Percentiles rank a stretch among this genome's conserved stretches.
Evolutionary conservation across 2,888 invertebrate genomes (phyloP).

Genomic region (Drosophila ustulata): DNA sequence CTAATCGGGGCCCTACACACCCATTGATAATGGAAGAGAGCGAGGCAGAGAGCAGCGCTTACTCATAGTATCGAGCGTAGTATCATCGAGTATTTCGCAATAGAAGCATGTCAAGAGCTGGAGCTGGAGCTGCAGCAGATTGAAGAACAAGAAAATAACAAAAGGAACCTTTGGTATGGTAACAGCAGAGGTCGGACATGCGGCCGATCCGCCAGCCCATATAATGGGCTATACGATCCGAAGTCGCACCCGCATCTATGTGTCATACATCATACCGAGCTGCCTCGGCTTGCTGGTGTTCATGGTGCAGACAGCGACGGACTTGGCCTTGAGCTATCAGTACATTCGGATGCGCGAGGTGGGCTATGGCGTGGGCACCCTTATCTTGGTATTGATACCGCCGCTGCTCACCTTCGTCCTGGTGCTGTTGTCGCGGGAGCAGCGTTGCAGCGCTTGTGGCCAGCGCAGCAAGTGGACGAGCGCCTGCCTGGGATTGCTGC

Average conservation of each 20-base stretch:
- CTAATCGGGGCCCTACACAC: constrained; percentile 61
- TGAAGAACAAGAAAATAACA: not conserved
- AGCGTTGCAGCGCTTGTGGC: constrained; percentile 85
- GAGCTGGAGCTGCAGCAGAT: not conserved
- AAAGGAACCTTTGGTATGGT: constrained; percentile 8
- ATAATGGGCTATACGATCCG: constrained; percentile 82
- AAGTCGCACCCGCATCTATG: constrained; percentile 83
- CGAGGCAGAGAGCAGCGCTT: constrained; percentile 45
- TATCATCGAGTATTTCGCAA: constrained; percentile 58
- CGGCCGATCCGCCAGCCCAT: constrained; percentile 77
- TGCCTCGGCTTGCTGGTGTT: constrained; percentile 88
- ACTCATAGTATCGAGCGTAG: constrained; percentile 63
- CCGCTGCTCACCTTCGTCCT: constrained; percentile 87
- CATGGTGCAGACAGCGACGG: constrained; percentile 88
- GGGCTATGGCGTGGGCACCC: constrained; percentile 85
- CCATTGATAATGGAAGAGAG: constrained; percentile 51
- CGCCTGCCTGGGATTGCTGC: constrained; percentile 68
- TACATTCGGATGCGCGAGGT: constrained; percentile 88
- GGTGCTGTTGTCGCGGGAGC: constrained; percentile 87
- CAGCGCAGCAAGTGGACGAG: constrained; percentile 67
- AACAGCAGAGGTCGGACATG: constrained; percentile 74
- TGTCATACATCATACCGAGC: constrained; percentile 86
- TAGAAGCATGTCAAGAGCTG: constrained; percentile 40
- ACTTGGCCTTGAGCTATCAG: constrained; percentile 88
- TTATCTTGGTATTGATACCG: constrained; percentile 86